These are phyloP conservation scores for Euclidia mi DNA, from an alignment of 2,888 invertebrate species.

Conservation along the genomic window DNA sequence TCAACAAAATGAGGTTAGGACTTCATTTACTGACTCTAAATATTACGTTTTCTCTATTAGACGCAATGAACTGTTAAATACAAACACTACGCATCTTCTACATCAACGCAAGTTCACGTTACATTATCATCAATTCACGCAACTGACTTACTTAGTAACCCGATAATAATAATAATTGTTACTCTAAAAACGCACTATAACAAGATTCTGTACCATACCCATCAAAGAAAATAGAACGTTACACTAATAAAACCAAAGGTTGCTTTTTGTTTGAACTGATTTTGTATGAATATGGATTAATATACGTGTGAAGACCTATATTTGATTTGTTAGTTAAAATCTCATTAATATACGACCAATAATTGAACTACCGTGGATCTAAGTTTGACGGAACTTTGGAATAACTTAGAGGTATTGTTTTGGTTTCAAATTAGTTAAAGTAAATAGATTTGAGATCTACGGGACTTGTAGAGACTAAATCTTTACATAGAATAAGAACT, in stretches of 20 bases:
- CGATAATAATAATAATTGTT: slow-evolving; percentile 67
- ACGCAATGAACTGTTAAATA: too few relatives aligned
- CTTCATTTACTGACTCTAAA: too few relatives aligned
- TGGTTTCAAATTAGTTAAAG: slow-evolving; percentile 13
- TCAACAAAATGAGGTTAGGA: too few relatives aligned
- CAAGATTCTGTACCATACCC: slow-evolving; percentile 25
- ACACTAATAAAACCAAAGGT: neutral
- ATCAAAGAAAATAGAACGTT: slow-evolving; percentile 26
- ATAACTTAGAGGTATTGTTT: slow-evolving; percentile 16
- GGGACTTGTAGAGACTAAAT: too few relatives aligned
- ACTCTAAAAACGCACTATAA: slow-evolving; percentile 57
- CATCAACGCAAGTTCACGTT: slow-evolving; percentile 46
- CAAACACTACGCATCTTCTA: slow-evolving; percentile 7
- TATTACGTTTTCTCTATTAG: too few relatives aligned
- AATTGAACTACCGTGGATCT: slow-evolving; percentile 35
- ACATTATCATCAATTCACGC: slow-evolving; percentile 72
- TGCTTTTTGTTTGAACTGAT: neutral
- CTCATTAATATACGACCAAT: slow-evolving; percentile 47
- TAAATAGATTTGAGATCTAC: too few relatives aligned
- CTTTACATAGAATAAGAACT: too few relatives aligned
- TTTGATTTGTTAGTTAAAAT: slow-evolving; percentile 51
- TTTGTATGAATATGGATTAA: slow-evolving; percentile 44
- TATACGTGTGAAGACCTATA: slow-evolving; percentile 51
- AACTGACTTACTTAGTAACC: slow-evolving; percentile 67
- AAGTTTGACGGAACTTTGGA: slow-evolving; percentile 24